Conservation (phyloP, 2,888 invertebrate genomes). For the Drosophila picticornis region DNA sequence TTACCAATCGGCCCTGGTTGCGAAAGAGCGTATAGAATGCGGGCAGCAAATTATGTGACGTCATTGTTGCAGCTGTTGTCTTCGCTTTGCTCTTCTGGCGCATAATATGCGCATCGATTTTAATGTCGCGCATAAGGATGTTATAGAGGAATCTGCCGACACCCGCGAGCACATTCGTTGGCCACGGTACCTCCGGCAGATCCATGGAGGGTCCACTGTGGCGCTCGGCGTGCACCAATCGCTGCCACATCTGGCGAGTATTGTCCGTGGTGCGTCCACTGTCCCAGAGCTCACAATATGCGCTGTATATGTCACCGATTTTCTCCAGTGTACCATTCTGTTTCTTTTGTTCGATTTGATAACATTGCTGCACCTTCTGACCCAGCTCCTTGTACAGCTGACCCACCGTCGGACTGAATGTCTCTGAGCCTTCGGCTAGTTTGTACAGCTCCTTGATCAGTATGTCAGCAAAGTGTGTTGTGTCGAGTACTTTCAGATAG, state of each 20-base stretch:
- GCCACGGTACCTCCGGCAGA: slow-evolving; percentile 88
- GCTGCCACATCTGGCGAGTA: slow-evolving; percentile 91
- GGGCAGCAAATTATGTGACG: slow-evolving; percentile 88
- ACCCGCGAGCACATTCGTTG: slow-evolving; percentile 87
- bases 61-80: slow-evolving; percentile 25
- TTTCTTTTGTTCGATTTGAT: slow-evolving; percentile 89
- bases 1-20: slow-evolving; percentile 88
- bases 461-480: slow-evolving; percentile 87
- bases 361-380: slow-evolving; percentile 88
- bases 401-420: slow-evolving; percentile 90
- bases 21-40: slow-evolving; percentile 93
- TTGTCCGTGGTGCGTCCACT: slow-evolving; percentile 86
- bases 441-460: slow-evolving; percentile 90
- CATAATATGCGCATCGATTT: slow-evolving; percentile 91
- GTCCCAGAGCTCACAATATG: slow-evolving; percentile 89
- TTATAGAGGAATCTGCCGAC: slow-evolving; percentile 95
- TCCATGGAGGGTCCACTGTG: slow-evolving; percentile 87
- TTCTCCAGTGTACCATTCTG: slow-evolving; percentile 89
- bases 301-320: slow-evolving; percentile 87
- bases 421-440: slow-evolving; percentile 91
- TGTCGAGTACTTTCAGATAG: slow-evolving; percentile 89
- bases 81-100: slow-evolving; percentile 85
- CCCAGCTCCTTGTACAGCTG: slow-evolving; percentile 90
- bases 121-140: slow-evolving; percentile 93
- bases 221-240: slow-evolving; percentile 86